A percentile compares a stretch with the other conserved stretches of the same genome.
Conservation (phyloP, 2,113 vertebrate genomes). For the Brienomyrus brachyistius region DNA sequence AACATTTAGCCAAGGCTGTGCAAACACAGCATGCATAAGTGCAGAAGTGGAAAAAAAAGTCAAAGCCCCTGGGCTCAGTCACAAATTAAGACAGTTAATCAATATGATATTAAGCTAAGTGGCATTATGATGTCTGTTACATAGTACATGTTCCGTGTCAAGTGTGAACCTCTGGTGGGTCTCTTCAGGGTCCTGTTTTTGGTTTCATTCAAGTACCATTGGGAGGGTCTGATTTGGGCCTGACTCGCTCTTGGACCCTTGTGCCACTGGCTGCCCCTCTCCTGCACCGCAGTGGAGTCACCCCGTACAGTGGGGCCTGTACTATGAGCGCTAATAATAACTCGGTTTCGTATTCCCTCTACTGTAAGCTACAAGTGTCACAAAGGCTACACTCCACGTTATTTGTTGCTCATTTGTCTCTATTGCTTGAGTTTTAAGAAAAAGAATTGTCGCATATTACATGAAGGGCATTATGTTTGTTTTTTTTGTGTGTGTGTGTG, state of each 20-base stretch:
- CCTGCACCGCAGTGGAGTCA: not conserved
- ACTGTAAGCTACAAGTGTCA: not conserved
- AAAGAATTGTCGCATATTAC: not conserved
- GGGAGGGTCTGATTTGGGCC: not conserved
- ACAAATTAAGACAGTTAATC: not conserved
- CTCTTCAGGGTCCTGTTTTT: not conserved
- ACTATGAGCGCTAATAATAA: not conserved
- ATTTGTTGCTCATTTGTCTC: not conserved
- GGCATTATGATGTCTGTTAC: not conserved
- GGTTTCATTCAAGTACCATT: not conserved
- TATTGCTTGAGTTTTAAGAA: not conserved
- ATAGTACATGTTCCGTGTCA: not conserved
- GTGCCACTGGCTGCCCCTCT: not conserved
- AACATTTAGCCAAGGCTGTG: not conserved
- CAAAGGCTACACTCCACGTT: not conserved
- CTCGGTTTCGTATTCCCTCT: not conserved
- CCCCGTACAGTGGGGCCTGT: not conserved
- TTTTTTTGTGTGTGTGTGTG: not conserved
- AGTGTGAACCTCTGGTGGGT: not conserved
- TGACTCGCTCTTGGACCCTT: not conserved
- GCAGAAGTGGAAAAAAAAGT: not conserved
- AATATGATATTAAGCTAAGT: not conserved
- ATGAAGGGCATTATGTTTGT: not conserved
- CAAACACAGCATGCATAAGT: not conserved
- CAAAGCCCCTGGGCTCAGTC: not conserved